A percentile compares a stretch with the other conserved stretches of the same genome.
Conservation (phyloP, 2,113 vertebrate species). For the Cyanoramphus novaezelandiae region DNA sequence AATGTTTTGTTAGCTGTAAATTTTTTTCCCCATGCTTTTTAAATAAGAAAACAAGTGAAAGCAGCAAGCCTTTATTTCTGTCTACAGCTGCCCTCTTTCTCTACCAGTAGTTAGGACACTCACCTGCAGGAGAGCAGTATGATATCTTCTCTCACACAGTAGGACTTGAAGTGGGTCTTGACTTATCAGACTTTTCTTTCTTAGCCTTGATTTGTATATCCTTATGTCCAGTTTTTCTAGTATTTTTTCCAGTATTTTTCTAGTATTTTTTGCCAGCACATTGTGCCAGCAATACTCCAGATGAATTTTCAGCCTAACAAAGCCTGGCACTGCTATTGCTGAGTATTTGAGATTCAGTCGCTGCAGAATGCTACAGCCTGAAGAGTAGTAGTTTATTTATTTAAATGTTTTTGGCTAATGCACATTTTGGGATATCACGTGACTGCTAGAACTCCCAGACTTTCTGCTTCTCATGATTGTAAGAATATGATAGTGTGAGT, state of each 20-base stretch:
- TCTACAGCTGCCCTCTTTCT: neutral
- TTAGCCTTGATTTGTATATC: neutral
- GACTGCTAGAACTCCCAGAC: neutral
- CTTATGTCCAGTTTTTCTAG: neutral
- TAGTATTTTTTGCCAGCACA: neutral
- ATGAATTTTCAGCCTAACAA: neutral
- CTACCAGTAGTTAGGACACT: neutral
- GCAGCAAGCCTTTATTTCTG: neutral
- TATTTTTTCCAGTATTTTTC: neutral
- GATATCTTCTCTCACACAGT: neutral
- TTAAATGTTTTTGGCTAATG: slow-evolving; percentile 32
- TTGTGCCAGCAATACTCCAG: neutral
- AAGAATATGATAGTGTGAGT: neutral
- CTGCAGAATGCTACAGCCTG: neutral
- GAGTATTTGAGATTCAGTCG: neutral
- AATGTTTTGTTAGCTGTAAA: neutral
- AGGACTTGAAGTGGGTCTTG: neutral
- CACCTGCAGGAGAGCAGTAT: neutral
- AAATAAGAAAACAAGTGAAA: neutral
- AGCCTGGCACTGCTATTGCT: neutral
- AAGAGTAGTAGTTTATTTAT: slow-evolving; percentile 24
- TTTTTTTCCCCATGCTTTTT: neutral
- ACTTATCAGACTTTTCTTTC: neutral
- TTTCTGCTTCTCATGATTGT: slow-evolving; percentile 19
- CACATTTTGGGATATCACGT: neutral